Conservation (phyloP, 35 echinoderm and acorn worm species). For the Chiridota heheva region DNA sequence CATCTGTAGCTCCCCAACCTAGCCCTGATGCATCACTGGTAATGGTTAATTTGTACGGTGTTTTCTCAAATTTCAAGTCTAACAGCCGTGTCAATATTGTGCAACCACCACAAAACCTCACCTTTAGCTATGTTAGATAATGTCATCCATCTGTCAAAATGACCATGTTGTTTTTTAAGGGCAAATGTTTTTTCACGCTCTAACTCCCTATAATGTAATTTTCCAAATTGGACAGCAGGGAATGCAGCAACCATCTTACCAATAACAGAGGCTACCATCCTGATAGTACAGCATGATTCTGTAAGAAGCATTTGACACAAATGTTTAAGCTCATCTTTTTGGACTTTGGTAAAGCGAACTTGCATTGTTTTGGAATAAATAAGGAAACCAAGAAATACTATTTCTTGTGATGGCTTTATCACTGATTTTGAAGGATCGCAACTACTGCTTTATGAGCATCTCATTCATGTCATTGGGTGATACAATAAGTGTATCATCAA, state of each 20-base stretch:
- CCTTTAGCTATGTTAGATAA: not conserved
- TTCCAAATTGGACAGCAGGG: slow-evolving; percentile 38
- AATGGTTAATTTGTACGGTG: not conserved
- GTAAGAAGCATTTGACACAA: not conserved
- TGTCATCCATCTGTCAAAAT: slow-evolving; percentile 39
- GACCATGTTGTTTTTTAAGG: slow-evolving; percentile 21
- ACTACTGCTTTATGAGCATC: no score
- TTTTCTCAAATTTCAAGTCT: not conserved
- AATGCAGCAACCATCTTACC: slow-evolving; percentile 49
- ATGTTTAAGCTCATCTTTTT: not conserved
- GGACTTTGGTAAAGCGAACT: slow-evolving; percentile 1
- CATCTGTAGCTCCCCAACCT: slow-evolving; percentile 56
- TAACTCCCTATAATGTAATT: slow-evolving; percentile 41
- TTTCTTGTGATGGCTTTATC: slow-evolving; percentile 22
- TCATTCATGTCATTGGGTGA: no score
- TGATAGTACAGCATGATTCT: not conserved
- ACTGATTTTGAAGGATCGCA: no score
- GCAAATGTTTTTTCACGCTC: slow-evolving; percentile 40
- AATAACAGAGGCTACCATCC: slow-evolving; percentile 4
- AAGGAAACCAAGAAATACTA: slow-evolving; percentile 36
- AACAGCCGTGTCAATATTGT: not conserved
- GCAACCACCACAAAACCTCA: slow-evolving; percentile 42
- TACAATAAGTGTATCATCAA: slow-evolving; percentile 35
- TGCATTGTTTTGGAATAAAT: slow-evolving; percentile 21
- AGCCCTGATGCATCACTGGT: slow-evolving; percentile 48